Conservation (phyloP, 2,888 invertebrate genomes). For the Eupithecia subumbrata region DNA sequence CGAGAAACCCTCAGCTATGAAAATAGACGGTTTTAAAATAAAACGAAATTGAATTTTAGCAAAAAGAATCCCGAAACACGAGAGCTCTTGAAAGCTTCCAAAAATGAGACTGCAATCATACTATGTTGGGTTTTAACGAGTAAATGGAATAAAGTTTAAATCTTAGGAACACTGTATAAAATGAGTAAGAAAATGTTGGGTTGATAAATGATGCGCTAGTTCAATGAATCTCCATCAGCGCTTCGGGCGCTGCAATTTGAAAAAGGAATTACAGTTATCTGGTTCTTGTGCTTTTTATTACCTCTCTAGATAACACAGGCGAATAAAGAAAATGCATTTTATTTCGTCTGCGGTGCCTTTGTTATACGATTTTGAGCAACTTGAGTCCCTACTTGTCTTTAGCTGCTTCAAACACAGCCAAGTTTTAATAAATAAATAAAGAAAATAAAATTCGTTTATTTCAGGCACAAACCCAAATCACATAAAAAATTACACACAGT, state of each 20-base stretch:
- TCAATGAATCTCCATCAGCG: conserved; percentile 79
- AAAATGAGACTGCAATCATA: conserved; percentile 64
- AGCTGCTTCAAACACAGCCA: not conserved
- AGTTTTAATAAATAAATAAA: not conserved
- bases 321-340: conserved; percentile 45
- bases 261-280: conserved; percentile 68
- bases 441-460: no score
- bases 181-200: conserved; percentile 67
- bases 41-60: conserved; percentile 35
- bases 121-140: conserved; percentile 60
- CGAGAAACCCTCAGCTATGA: conserved; percentile 27
- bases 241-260: conserved; percentile 68
- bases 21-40: conserved; percentile 34
- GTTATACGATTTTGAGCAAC: conserved; percentile 16
- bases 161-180: conserved; percentile 65
- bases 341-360: conserved; percentile 32
- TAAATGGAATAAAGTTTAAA: conserved; percentile 66
- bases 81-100: conserved; percentile 54
- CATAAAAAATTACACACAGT: no score
- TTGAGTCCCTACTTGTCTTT: conserved; percentile 1
- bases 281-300: conserved; percentile 57
- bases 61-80: conserved; percentile 32
- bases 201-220: conserved; percentile 76
- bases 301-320: conserved; percentile 50
- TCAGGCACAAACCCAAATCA: no score